Evolutionary conservation across 2,113 vertebrate species (phyloP), one percentile per base, ranked within the genome.

Genomic region (Chunga burmeisteri): DNA sequence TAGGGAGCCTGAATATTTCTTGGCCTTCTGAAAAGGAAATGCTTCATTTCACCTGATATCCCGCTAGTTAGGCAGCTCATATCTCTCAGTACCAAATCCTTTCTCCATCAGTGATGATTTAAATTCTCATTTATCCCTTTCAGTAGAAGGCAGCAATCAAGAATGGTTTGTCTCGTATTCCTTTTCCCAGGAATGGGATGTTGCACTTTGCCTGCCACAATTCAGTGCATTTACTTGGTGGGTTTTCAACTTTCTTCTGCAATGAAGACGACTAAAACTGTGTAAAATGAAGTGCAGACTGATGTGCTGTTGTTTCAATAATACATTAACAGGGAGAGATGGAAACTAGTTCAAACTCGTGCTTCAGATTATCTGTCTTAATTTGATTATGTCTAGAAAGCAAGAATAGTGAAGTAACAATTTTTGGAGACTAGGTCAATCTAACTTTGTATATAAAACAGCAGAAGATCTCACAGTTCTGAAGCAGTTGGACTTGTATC

Each of bases 391-490:
- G 4, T 72, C 59, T 82, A 40, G 32, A 87, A 62, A 91, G 17
- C 16, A n/a, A 83, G 86, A 75, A 40, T 17, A 46, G 30, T 40
- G 55, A 77, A 90, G 79, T 27, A 86, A 49, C 15, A 32, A 19
- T 62, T 97, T 66, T 42, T 88, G 25, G 67, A 92, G 74, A 90
- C 61, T 36, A 58, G 91, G n/a, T 50, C 72, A 65, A 59, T 38
- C 25, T 77, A 70, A 96, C 71, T 81, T 94, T 52, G 26, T 83
- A 63, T 86, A 71, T 93, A 72, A 94, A 90, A 88, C 65, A 89
- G 47, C 38, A 82, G 68, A 77, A 77, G 0, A 4, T 78, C 32
- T 93, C 82, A 20, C 23, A 75, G 70, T 96, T 97, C 66, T 94
- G 61, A 96, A 97, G 63, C 11, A 5, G 20, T 8, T 83, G 50